Evolutionary conservation across 2,797 vertebrate species (phyloP).

Genomic region (Rhinichthys osculus): DNA sequence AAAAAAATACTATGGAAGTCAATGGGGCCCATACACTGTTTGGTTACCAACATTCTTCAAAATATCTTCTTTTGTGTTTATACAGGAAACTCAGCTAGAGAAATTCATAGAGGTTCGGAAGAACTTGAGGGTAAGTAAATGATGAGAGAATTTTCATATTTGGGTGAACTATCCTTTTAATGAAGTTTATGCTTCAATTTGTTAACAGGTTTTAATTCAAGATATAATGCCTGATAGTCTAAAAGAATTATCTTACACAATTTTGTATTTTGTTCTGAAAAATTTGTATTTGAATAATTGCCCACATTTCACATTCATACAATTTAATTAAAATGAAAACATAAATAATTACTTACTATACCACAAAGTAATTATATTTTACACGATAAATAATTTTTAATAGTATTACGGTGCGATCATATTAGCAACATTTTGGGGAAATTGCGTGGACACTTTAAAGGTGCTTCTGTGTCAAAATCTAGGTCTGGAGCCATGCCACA

Average conservation of each 20-base stretch:
- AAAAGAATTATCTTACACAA: background rate
- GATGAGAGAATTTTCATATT: background rate
- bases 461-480: slow-evolving; percentile 91
- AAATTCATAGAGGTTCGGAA: too few species aligned
- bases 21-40: background rate
- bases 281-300: background rate
- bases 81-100: too few species aligned
- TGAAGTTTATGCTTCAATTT: background rate
- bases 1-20: background rate
- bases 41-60: background rate
- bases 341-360: background rate
- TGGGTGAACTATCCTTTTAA: too few species aligned
- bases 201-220: background rate
- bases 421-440: background rate
- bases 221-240: background rate
- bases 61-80: too few species aligned
- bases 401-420: background rate
- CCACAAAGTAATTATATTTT: background rate
- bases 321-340: background rate
- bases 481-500: slow-evolving; percentile 72
- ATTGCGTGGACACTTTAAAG: slow-evolving; percentile 66
- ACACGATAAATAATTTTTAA: background rate
- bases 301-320: background rate
- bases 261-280: background rate
- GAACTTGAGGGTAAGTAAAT: background rate